Evolutionary conservation across 2,888 invertebrate species (phyloP).

Genomic region (Thumatha senex): DNA sequence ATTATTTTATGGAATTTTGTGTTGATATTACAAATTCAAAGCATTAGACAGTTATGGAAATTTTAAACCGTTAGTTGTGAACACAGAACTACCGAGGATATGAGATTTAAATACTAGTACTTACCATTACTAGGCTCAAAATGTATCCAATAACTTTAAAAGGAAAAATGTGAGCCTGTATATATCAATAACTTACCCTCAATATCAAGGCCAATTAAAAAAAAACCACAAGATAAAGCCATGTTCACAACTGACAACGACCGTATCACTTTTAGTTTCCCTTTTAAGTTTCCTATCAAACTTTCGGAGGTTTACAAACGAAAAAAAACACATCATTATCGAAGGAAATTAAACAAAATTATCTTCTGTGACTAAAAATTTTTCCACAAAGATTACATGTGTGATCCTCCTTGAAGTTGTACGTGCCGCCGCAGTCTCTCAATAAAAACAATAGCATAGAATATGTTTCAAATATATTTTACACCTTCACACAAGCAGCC

Average conservation of each 20-base stretch:
- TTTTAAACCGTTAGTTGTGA: slow-evolving; percentile 51
- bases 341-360: slow-evolving; percentile 66
- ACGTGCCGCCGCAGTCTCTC: slow-evolving; percentile 56
- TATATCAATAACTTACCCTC: slow-evolving; percentile 29
- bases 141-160: too few relatives aligned
- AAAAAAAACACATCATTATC: slow-evolving; percentile 66
- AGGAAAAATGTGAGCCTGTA: neutral
- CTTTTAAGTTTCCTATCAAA: slow-evolving; percentile 80
- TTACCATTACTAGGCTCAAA: too few relatives aligned
- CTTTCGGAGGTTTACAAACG: slow-evolving; percentile 80
- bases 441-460: slow-evolving; percentile 55
- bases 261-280: slow-evolving; percentile 60
- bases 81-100: slow-evolving; percentile 1
- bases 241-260: slow-evolving; percentile 43
- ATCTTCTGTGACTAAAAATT: slow-evolving; percentile 70
- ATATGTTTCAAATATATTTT: slow-evolving; percentile 56
- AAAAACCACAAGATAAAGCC: slow-evolving; percentile 11
- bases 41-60: slow-evolving; percentile 75
- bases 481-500: slow-evolving; percentile 65
- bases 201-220: slow-evolving; percentile 2
- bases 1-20: slow-evolving; percentile 64
- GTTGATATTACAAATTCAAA: slow-evolving; percentile 64
- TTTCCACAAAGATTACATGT: slow-evolving; percentile 56
- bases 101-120: too few relatives aligned
- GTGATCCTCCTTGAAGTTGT: slow-evolving; percentile 67